Conservation (phyloP, 1,140 invertebrate genomes). For the Luehdorfia chinensis region DNA sequence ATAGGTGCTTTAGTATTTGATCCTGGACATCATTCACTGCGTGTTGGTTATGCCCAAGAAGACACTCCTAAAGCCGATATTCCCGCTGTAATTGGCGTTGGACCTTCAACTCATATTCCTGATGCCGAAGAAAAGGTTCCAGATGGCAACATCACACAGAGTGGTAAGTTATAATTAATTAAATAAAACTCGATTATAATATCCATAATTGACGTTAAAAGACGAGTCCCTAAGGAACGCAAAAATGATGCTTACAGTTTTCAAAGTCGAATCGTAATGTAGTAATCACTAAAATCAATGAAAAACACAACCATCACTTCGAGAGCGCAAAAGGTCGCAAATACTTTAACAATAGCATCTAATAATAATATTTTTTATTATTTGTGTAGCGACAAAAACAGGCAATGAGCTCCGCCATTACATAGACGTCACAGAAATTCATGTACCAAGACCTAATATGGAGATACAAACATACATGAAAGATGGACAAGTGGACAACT, state of each 20-base stretch:
- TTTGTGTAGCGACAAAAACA: slow-evolving; percentile 52
- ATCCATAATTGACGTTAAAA: too few species aligned
- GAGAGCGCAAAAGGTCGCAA: too few species aligned
- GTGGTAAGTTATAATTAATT: too few species aligned
- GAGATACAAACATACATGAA: slow-evolving; percentile 94
- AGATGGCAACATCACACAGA: slow-evolving; percentile 78
- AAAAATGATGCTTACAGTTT: too few species aligned
- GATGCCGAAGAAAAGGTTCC: slow-evolving; percentile 81
- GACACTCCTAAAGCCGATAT: slow-evolving; percentile 96
- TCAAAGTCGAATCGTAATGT: too few species aligned
- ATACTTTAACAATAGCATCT: too few species aligned
- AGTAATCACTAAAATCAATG: too few species aligned
- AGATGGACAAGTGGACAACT: slow-evolving; percentile 97
- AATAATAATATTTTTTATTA: too few species aligned
- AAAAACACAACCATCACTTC: too few species aligned
- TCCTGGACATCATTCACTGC: slow-evolving; percentile 81
- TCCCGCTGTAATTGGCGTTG: slow-evolving; percentile 89
- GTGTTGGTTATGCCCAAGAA: slow-evolving; percentile 94
- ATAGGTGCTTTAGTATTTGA: slow-evolving; percentile 99
- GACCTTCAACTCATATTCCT: slow-evolving; percentile 77
- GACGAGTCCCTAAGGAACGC: too few species aligned
- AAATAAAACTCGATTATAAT: too few species aligned
- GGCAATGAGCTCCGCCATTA: slow-evolving; percentile 83
- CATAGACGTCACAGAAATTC: slow-evolving; percentile 92
- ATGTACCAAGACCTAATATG: slow-evolving; percentile 91